phyloP scores from a whole-genome alignment of 2,888 invertebrate genomes.

The Melipona beecheii region DNA sequence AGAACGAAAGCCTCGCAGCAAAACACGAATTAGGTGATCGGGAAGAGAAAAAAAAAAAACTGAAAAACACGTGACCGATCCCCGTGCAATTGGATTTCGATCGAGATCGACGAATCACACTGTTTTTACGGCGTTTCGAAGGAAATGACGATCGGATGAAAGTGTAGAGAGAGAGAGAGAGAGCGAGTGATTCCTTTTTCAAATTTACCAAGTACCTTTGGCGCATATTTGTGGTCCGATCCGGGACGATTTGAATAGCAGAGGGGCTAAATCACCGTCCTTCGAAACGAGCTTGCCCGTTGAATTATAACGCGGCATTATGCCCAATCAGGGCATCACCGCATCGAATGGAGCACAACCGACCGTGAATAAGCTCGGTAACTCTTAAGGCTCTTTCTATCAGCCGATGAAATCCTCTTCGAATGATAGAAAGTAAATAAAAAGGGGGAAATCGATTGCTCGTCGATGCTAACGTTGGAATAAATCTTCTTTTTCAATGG shows the following conservation, averaged over 20 bases:
- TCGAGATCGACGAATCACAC: not conserved
- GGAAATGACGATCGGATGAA: no score
- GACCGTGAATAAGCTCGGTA: conserved; percentile 52
- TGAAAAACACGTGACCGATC: not conserved
- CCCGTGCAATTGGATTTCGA: not conserved
- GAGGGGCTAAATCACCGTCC: conserved; percentile 51
- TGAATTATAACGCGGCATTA: conserved; percentile 68
- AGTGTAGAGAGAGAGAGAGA: no score
- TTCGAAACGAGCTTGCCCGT: conserved; percentile 55
- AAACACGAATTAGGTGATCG: conserved; percentile 8
- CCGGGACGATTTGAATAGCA: no score
- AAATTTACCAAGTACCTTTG: not conserved
- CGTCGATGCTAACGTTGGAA: no score
- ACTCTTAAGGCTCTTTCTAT: conserved; percentile 45
- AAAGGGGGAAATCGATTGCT: not conserved
- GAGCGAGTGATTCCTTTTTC: conserved; percentile 17
- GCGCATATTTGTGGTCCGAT: no score
- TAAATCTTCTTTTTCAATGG: not conserved
- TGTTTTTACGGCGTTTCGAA: not conserved
- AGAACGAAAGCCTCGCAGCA: not conserved
- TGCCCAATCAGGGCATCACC: conserved; percentile 60
- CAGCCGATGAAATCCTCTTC: conserved; percentile 14
- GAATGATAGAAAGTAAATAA: conserved; percentile 25
- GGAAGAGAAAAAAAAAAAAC: not conserved
- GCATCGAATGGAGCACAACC: conserved; percentile 27